A percentile compares a stretch with the other conserved stretches of the same genome.
Evolutionary conservation across 2,113 vertebrate genomes (phyloP).

Genomic region (Nerophis ophidion): DNA sequence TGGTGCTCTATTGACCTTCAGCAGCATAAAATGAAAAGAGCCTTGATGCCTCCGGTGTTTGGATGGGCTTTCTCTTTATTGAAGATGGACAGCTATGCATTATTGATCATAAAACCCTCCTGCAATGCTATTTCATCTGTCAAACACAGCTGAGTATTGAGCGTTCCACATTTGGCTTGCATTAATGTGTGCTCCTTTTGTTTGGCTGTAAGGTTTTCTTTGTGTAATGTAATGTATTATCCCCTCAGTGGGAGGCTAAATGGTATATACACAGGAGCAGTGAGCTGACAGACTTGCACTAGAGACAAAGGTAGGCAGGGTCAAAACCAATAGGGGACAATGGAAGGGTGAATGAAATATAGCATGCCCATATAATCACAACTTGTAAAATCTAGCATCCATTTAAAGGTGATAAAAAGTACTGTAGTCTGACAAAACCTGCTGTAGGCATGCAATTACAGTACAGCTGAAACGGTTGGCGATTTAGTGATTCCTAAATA

Average conservation of each 20-base stretch:
- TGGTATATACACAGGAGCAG: slow-evolving; percentile 22
- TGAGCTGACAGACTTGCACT: slow-evolving; percentile 17
- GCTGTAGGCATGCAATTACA: too few relatives aligned
- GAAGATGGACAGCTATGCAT: slow-evolving; percentile 68
- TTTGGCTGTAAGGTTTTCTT: slow-evolving; percentile 25
- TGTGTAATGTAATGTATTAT: slow-evolving; percentile 6
- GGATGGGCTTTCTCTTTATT: slow-evolving; percentile 59
- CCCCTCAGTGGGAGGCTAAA: slow-evolving; percentile 35
- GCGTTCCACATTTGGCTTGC: slow-evolving; percentile 23
- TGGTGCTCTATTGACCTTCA: slow-evolving; percentile 62
- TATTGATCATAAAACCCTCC: slow-evolving; percentile 72
- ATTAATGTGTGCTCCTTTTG: slow-evolving; percentile 12
- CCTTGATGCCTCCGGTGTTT: slow-evolving; percentile 63
- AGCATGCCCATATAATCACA: not conserved
- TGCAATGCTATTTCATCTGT: slow-evolving; percentile 63
- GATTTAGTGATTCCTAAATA: too few relatives aligned
- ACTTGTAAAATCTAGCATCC: too few relatives aligned
- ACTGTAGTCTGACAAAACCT: too few relatives aligned
- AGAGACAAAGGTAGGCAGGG: slow-evolving; percentile 44
- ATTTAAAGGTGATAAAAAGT: too few relatives aligned
- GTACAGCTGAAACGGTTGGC: too few relatives aligned
- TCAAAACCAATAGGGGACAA: slow-evolving; percentile 23
- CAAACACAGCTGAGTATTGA: slow-evolving; percentile 36
- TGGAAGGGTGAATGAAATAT: slow-evolving; percentile 15
- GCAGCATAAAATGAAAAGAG: slow-evolving; percentile 63